phyloP scores from a whole-genome alignment of 2,888 invertebrate species.

The Timandra comae region DNA sequence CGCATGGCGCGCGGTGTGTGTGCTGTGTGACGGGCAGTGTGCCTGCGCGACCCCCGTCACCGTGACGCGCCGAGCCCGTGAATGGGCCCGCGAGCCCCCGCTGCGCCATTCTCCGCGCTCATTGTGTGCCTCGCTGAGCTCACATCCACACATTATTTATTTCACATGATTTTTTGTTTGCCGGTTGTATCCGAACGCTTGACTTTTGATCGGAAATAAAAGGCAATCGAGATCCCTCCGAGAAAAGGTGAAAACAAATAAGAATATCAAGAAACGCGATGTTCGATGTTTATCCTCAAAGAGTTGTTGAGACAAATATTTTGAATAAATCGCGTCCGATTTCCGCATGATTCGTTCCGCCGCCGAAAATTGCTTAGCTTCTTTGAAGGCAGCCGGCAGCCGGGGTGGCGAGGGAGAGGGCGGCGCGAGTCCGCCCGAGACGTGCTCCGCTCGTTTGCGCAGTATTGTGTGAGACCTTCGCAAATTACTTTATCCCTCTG shows the following conservation, averaged over 20 bases:
- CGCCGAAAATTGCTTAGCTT: slow-evolving; percentile 39
- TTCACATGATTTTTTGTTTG: slow-evolving; percentile 45
- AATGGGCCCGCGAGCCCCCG: slow-evolving; percentile 56
- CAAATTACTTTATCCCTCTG: too few relatives aligned
- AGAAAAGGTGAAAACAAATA: slow-evolving; percentile 33
- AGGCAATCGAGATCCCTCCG: slow-evolving; percentile 29
- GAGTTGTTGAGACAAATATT: slow-evolving; percentile 46
- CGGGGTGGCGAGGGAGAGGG: slow-evolving; percentile 8
- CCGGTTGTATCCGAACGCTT: slow-evolving; percentile 46
- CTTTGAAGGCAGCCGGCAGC: slow-evolving; percentile 46
- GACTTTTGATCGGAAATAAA: slow-evolving; percentile 36
- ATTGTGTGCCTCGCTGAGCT: slow-evolving; percentile 48
- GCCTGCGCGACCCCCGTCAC: slow-evolving; percentile 23
- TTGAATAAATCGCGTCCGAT: slow-evolving; percentile 45
- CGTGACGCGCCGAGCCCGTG: slow-evolving; percentile 49
- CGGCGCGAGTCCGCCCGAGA: slow-evolving; percentile 7
- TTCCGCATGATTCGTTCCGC: slow-evolving; percentile 45
- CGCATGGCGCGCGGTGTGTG: slow-evolving; percentile 25
- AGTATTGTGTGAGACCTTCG: slow-evolving; percentile 5
- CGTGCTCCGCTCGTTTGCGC: slow-evolving; percentile 5
- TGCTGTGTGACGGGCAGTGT: slow-evolving; percentile 46
- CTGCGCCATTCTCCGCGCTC: slow-evolving; percentile 50
- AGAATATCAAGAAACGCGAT: slow-evolving; percentile 20
- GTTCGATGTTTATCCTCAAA: slow-evolving; percentile 2
- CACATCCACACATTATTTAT: slow-evolving; percentile 55